Evolutionary conservation across 1,140 invertebrate species (phyloP).

Genomic region (Hesperophylax magnus): DNA sequence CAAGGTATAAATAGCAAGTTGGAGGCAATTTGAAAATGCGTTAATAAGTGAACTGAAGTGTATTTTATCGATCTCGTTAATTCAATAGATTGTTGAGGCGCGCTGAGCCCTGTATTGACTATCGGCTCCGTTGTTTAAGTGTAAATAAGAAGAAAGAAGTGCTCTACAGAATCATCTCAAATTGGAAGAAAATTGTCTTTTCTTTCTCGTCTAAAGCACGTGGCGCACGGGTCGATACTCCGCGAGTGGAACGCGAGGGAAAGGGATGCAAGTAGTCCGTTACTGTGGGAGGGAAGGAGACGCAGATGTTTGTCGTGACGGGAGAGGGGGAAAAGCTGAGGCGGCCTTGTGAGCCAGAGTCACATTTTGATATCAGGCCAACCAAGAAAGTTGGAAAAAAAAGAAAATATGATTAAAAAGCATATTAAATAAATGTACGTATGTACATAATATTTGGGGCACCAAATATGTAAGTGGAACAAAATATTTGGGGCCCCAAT

Average conservation of each 20-base stretch:
- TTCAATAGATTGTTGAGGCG: no score
- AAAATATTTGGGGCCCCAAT: no score
- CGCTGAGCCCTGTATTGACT: no score
- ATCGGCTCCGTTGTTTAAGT: no score
- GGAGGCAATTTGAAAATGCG: no score
- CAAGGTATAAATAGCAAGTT: no score
- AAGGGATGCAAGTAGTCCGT: slow-evolving; percentile 11
- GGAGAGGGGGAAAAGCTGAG: not conserved
- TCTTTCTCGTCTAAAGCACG: slow-evolving; percentile 19
- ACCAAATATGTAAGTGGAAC: no score
- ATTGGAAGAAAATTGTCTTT: slow-evolving; percentile 19
- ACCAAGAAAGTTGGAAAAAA: not conserved
- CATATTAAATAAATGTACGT: not conserved
- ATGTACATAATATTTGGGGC: no score
- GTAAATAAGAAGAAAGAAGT: no score
- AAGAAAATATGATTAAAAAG: not conserved
- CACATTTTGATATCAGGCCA: slow-evolving; percentile 8
- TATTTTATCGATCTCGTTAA: no score
- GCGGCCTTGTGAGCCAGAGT: not conserved
- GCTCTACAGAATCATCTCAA: not conserved
- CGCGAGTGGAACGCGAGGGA: not conserved
- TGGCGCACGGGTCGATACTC: slow-evolving; percentile 29
- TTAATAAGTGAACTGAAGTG: no score
- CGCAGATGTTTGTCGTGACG: not conserved
- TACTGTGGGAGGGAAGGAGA: not conserved